These are phyloP conservation scores for Chelidonichthys spinosus DNA, from an alignment of 2,797 vertebrate genomes.

Conservation along the genomic window DNA sequence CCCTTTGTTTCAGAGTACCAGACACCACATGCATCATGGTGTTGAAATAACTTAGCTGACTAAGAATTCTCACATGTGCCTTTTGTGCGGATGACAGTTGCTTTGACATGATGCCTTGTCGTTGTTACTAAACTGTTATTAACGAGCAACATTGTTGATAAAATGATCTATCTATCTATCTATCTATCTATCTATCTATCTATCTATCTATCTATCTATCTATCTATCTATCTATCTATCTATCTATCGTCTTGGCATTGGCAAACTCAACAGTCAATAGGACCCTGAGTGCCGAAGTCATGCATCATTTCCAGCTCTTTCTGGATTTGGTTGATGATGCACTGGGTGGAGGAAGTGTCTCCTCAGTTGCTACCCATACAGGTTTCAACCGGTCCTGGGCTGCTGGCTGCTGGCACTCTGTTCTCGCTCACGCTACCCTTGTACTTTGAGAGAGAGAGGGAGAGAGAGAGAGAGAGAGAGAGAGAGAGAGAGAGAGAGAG, in stretches of 20 bases:
- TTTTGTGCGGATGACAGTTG: not conserved
- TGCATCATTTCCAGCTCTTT: conserved; percentile 64
- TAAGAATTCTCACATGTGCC: conserved; percentile 4
- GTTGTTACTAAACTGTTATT: not conserved
- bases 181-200: conserved; percentile 4
- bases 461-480: not conserved
- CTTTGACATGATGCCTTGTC: not conserved
- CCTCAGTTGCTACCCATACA: conserved; percentile 72
- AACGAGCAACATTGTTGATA: not conserved
- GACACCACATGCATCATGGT: conserved; percentile 19
- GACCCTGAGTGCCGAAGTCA: conserved; percentile 54
- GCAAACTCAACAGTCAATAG: conserved; percentile 55
- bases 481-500: conserved; percentile 17
- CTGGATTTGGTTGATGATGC: conserved; percentile 71
- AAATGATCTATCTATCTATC: not conserved
- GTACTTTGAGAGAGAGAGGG: conserved; percentile 55
- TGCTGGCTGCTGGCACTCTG: conserved; percentile 62
- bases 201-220: conserved; percentile 5
- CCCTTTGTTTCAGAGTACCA: conserved; percentile 48
- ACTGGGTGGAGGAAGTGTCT: conserved; percentile 71
- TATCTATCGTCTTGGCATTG: not conserved
- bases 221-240: not conserved
- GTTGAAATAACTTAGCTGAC: conserved; percentile 33
- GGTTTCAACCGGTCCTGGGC: conserved; percentile 82
- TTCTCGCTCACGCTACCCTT: conserved; percentile 54